phyloP scores from a whole-genome alignment of 2,888 invertebrate species.

The Heteromyza rotundicornis region DNA sequence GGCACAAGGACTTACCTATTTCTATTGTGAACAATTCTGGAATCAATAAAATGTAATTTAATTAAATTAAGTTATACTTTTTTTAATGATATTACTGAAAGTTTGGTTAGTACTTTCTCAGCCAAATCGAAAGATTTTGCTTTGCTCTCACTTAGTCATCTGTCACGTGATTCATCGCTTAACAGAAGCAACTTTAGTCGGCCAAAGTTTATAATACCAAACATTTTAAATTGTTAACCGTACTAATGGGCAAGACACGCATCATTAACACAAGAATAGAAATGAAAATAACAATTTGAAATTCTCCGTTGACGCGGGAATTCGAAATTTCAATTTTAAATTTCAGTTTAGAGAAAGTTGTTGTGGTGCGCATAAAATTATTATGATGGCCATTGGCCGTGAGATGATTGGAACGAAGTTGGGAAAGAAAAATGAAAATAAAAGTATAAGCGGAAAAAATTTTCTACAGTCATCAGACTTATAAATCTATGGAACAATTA shows the following conservation, averaged over 20 bases:
- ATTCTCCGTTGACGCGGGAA: neutral
- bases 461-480: neutral
- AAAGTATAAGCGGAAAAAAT: neutral
- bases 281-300: neutral
- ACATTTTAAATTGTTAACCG: neutral
- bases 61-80: too few species aligned
- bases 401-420: neutral
- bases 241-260: neutral
- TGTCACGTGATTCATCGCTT: conserved; percentile 4
- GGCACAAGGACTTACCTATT: too few species aligned
- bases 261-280: neutral
- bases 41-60: too few species aligned
- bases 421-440: neutral
- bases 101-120: too few species aligned
- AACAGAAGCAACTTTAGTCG: neutral
- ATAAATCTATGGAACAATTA: neutral
- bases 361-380: neutral
- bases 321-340: conserved; percentile 8
- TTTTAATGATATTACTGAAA: too few species aligned
- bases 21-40: too few species aligned
- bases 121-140: too few species aligned
- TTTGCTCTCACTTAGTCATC: neutral
- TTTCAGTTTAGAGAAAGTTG: conserved; percentile 24
- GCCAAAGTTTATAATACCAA: neutral
- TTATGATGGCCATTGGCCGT: neutral